phyloP scores from a whole-genome alignment of 1,140 invertebrate genomes.

The Euura lappo region DNA sequence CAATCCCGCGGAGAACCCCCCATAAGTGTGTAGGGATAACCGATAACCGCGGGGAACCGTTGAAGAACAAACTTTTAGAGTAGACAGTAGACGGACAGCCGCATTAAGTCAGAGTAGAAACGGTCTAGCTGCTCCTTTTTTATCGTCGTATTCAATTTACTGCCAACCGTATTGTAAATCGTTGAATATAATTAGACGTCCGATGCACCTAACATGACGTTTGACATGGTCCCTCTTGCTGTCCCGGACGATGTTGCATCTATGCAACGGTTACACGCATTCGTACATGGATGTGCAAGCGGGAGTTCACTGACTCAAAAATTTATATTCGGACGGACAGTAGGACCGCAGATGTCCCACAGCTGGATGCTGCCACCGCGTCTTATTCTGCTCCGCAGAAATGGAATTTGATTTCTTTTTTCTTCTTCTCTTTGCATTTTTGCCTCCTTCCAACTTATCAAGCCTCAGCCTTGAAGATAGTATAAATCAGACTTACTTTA shows the following conservation, averaged over 20 bases:
- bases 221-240: slow-evolving; percentile 31
- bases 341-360: not conserved
- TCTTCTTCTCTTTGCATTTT: not conserved
- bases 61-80: no score
- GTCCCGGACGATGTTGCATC: not conserved
- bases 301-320: not conserved
- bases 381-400: not conserved
- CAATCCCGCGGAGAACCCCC: no score
- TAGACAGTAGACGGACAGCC: slow-evolving; percentile 34
- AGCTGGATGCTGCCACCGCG: not conserved
- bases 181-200: slow-evolving; percentile 48
- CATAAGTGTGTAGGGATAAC: no score
- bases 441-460: not conserved
- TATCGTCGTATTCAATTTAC: slow-evolving; percentile 55
- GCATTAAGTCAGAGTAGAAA: slow-evolving; percentile 42
- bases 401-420: not conserved
- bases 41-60: no score
- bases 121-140: slow-evolving; percentile 51
- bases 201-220: slow-evolving; percentile 45
- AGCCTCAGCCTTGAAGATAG: not conserved
- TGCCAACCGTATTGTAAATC: slow-evolving; percentile 45
- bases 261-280: not conserved
- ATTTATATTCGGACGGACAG: not conserved
- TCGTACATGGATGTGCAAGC: not conserved
- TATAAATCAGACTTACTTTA: not conserved